Conservation (phyloP, 2,888 invertebrate species). For the Abrostola triplasia region DNA sequence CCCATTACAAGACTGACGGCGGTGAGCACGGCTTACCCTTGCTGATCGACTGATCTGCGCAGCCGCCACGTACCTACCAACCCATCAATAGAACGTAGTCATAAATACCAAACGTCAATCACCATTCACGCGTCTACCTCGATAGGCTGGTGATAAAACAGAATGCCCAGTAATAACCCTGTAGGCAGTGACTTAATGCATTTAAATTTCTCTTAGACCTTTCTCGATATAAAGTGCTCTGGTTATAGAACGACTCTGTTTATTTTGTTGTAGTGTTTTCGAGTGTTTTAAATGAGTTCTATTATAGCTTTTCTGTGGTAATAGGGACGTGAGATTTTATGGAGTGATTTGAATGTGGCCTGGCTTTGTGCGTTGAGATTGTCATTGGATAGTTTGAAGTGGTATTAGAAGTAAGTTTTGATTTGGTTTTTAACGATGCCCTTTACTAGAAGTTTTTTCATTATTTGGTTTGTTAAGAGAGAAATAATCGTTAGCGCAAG, state of each 20-base stretch:
- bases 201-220: conserved; percentile 51
- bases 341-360: conserved; percentile 28
- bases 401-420: conserved; percentile 8
- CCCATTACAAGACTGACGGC: no score
- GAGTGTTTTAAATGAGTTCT: conserved; percentile 45
- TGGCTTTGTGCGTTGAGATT: conserved; percentile 21
- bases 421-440: not conserved
- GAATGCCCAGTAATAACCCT: conserved; percentile 45
- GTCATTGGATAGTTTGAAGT: conserved; percentile 29
- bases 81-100: no score
- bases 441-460: no score
- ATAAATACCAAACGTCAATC: no score
- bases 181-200: conserved; percentile 53
- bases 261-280: conserved; percentile 43
- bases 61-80: no score
- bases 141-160: conserved; percentile 30
- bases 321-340: conserved; percentile 45
- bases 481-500: no score
- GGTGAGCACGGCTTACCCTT: no score
- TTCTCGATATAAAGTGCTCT: conserved; percentile 43
- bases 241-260: conserved; percentile 36
- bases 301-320: conserved; percentile 35
- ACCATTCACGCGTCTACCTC: not conserved
- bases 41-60: no score
- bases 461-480: no score